Conservation (phyloP, 2,113 vertebrate species). For the Oreochromis aureus region DNA sequence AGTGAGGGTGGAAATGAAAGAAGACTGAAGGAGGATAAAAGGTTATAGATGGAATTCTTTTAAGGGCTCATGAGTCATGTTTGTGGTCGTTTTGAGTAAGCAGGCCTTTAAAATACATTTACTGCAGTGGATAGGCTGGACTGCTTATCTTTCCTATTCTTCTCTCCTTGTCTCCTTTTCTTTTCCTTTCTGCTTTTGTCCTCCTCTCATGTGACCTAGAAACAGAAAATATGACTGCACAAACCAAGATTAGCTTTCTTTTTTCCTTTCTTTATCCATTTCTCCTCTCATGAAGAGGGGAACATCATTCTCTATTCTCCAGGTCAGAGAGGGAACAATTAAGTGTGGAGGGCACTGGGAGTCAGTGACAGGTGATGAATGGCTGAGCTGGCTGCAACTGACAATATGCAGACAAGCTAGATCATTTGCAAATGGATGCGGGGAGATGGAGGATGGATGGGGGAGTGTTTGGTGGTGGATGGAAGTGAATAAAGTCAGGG, state of each 20-base stretch:
- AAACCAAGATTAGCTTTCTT: not conserved
- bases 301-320: conserved; percentile 74
- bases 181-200: not conserved
- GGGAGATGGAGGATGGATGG: conserved; percentile 49
- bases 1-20: not conserved
- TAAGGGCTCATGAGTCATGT: not conserved
- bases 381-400: conserved; percentile 79
- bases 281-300: not conserved
- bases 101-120: not conserved
- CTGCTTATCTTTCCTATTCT: not conserved
- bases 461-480: not conserved
- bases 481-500: conserved; percentile 16
- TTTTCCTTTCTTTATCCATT: not conserved
- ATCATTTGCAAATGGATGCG: conserved; percentile 87
- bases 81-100: not conserved
- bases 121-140: conserved; percentile 14
- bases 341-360: conserved; percentile 78
- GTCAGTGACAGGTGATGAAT: conserved; percentile 85
- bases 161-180: not conserved
- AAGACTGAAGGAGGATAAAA: not conserved
- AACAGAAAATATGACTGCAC: not conserved
- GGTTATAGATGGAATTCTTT: not conserved
- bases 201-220: conserved; percentile 15
- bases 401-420: conserved; percentile 92
- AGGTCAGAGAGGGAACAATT: conserved; percentile 85